Evolutionary conservation across 2,797 vertebrate species (phyloP), one percentile per base, ranked within the genome.

Genomic region (Emydoidea blandingii): DNA sequence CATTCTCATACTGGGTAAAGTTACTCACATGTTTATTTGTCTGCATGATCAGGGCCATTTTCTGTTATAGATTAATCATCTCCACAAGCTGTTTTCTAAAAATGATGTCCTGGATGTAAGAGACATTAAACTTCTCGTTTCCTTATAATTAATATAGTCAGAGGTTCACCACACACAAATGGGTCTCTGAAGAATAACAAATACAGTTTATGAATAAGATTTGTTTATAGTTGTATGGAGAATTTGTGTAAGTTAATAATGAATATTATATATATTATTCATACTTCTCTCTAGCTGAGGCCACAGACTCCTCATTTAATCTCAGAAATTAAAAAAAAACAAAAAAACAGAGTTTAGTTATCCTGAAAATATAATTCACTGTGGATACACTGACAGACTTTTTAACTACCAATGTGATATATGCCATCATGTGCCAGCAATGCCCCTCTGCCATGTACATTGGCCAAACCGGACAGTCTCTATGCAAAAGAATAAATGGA

Each of bases 21-120:
- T 81, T 59, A 59, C 76, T 50, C 29, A 57, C 1, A 79, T 0
- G 0, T 5, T 0, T 41, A 78, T 34, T 11, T 44, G 2, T 50
- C 91, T 50, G 56, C 21, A 76, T 6, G 53, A 85, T 41, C 9
- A 53, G 4, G 4, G 47, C 90, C 14, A 57, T 83, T 31, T 53
- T 85, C 3, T 29, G 3, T 37, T 89, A 74, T 52, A 21, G 11
- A 3, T 25, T 83, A 81, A 81, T 80, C 23, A 56, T 53, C 74
- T 12, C 21, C 86, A 44, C 16, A 86, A 65, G 81, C 2, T 54
- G 12, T 79, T 83, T 31, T 91, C 8, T 47, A 0, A 3, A 83
- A 91, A 59, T 53, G 29, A 3, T 34, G 5, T 1, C 82, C 87
- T 87, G 84, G 4, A 74, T 29, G 34, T 31, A 44, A 2, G 52